phyloP scores from a whole-genome alignment of 2,888 invertebrate genomes.

The Endomychus coccineus region DNA sequence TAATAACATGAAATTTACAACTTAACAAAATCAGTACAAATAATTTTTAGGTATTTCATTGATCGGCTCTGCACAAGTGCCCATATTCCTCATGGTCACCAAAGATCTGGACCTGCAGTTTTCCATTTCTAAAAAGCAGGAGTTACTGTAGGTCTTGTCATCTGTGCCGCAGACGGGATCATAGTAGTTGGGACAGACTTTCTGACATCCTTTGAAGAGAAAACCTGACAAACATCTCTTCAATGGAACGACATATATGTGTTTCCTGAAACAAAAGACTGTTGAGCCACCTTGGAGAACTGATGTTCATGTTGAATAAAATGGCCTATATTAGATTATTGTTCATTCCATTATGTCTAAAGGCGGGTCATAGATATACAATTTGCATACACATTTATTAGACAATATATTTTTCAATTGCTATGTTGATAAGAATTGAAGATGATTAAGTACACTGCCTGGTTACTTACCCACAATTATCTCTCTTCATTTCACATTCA shows the following conservation, averaged over 20 bases:
- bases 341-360: no score
- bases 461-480: constrained; percentile 70
- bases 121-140: constrained; percentile 86
- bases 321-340: no score
- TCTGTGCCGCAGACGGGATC: constrained; percentile 93
- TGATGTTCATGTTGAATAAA: no score
- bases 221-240: constrained; percentile 79
- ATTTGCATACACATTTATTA: no score
- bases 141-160: constrained; percentile 86
- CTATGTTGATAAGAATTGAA: not conserved
- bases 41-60: constrained; percentile 83
- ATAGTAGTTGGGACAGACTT: constrained; percentile 78
- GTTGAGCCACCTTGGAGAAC: no score
- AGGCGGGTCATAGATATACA: no score
- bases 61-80: constrained; percentile 77
- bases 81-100: constrained; percentile 71
- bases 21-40: constrained; percentile 53
- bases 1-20: not conserved
- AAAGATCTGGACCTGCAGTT: constrained; percentile 77
- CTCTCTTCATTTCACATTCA: constrained; percentile 85
- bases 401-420: not conserved
- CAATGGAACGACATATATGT: constrained; percentile 84
- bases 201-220: constrained; percentile 78
- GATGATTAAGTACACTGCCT: not conserved
- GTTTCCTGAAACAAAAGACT: constrained; percentile 58